Evolutionary conservation across 2,113 vertebrate genomes (phyloP), one percentile per base, ranked within the genome.

Genomic region (Speoplatyrhinus poulsoni): DNA sequence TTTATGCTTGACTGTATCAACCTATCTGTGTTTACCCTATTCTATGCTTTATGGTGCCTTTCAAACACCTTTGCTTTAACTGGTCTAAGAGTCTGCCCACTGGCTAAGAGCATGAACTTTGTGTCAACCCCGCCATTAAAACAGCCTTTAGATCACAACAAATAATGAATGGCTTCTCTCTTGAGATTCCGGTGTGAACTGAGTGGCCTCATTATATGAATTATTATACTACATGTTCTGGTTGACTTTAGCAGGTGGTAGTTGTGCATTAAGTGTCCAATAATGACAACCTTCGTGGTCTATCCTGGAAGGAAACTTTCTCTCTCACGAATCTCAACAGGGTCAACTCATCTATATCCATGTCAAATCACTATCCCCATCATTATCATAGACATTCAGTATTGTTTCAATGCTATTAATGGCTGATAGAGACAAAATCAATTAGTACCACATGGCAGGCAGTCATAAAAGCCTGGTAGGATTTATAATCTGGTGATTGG

Each of bases 151-250:
- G 73, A 84, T 82, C 73, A 56, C 62, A 52, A 65, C 61, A 62
- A 65, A 56, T 72, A 76, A 79, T 2, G 15, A 76, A 64, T 49
- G 54, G 60, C 60, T 73, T 75, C 77, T 73, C 74, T 67, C 65
- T 67, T 9, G 36, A 75, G 52, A 72, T 69, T 60, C 63, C 70
- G 65, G 52, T 77, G 76, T 69, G 70, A 79, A 77, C 65, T 55
- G 72, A 84, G 83, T 80, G 50, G 67, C 41, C 69, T 83, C 60
- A 78, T 82, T 79, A 82, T 79, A 76, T 72, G 73, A 76, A 84
- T 86, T 67, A 80, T 75, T 67, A 80, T 73, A 66, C 56, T 62
- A 70, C 85, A 79, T 79, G 73, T 49, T 72, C 54, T 73, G 66
- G 64, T 73, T 79, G 67, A 77, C 82, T 79, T 53, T 54, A 72